Conservation (phyloP, 2,888 invertebrate genomes). For the Cerceris rybyensis region DNA sequence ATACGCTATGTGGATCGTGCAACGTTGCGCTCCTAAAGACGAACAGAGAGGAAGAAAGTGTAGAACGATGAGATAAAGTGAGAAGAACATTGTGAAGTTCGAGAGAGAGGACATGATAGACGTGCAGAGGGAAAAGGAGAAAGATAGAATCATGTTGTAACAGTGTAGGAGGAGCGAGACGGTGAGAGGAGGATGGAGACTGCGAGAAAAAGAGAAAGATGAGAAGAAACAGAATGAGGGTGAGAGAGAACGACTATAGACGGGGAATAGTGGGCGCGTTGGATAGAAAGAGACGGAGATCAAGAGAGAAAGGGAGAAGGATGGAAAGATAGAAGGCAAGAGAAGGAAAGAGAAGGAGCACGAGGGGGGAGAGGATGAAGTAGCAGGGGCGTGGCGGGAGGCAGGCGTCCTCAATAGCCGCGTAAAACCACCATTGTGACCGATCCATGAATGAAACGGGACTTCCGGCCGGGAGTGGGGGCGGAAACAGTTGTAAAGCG, state of each 20-base stretch:
- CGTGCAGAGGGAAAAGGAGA: neutral
- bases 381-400: slow-evolving; percentile 66
- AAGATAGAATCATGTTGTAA: neutral
- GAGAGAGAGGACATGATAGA: no score
- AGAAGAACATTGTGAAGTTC: no score
- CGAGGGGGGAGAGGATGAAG: slow-evolving; percentile 34
- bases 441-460: slow-evolving; percentile 81
- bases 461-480: slow-evolving; percentile 80
- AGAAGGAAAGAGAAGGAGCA: slow-evolving; percentile 32
- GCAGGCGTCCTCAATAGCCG: slow-evolving; percentile 78
- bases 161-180: slow-evolving; percentile 9
- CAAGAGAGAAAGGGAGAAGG: slow-evolving; percentile 1
- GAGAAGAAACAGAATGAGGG: slow-evolving; percentile 6
- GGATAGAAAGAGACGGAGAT: neutral
- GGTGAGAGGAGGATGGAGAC: neutral
- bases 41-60: neutral
- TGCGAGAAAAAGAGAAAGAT: slow-evolving; percentile 12
- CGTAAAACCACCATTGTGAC: slow-evolving; percentile 81
- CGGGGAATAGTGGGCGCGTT: slow-evolving; percentile 11
- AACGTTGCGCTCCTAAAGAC: neutral
- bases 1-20: neutral
- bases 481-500: slow-evolving; percentile 80
- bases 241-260: slow-evolving; percentile 6
- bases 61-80: no score
- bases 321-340: slow-evolving; percentile 26